These are phyloP conservation scores for Chironomus riparius DNA, from an alignment of 2,888 invertebrate genomes.

Conservation along the genomic window DNA sequence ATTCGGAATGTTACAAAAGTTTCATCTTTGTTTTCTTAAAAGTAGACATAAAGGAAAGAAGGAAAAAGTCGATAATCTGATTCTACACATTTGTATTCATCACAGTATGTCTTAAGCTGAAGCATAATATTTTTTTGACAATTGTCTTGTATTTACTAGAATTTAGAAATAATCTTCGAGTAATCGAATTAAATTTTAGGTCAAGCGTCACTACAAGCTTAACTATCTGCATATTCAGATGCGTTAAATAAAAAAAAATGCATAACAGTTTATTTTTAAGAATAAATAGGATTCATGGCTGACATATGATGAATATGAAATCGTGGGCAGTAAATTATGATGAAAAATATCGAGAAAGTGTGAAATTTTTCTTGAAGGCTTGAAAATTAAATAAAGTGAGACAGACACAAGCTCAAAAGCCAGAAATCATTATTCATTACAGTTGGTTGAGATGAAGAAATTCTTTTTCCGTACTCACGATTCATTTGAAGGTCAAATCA, in stretches of 20 bases:
- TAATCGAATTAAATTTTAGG: not conserved
- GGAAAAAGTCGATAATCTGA: constrained; percentile 9
- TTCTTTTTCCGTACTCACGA: not conserved
- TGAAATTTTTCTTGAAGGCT: constrained; percentile 2
- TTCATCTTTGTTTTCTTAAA: not conserved
- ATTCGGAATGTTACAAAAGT: not conserved
- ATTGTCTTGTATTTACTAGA: not conserved
- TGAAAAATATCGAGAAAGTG: constrained; percentile 10
- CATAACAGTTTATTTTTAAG: too few species aligned
- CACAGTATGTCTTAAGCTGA: not conserved
- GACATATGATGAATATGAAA: not conserved
- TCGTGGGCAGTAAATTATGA: constrained; percentile 9
- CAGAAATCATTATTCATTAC: not conserved
- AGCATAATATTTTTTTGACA: not conserved
- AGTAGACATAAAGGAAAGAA: not conserved
- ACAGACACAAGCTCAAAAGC: not conserved
- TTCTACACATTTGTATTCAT: not conserved
- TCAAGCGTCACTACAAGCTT: not conserved
- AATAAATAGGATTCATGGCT: too few species aligned
- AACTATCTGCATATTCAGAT: too few species aligned
- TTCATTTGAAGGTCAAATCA: not conserved
- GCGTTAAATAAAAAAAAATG: too few species aligned
- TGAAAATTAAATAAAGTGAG: not conserved
- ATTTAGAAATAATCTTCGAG: not conserved
- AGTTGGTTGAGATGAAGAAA: not conserved